Evolutionary conservation across 2,888 invertebrate species (phyloP).

Genomic region (Crossocerus cetratus): DNA sequence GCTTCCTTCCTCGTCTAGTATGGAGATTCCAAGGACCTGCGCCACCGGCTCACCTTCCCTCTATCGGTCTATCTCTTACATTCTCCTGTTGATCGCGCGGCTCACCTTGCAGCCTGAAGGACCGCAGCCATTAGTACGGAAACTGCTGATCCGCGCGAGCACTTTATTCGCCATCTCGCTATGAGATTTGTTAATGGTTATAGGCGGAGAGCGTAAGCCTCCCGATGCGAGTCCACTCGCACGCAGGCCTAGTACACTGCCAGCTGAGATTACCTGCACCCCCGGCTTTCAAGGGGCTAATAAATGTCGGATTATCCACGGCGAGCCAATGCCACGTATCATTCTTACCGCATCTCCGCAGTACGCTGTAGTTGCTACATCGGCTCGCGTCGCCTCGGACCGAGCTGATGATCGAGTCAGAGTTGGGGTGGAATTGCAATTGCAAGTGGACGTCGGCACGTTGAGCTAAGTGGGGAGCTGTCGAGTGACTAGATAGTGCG

Average conservation of each 20-base stretch:
- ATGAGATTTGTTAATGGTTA: constrained; percentile 69
- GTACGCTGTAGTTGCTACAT: background rate
- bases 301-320: constrained; percentile 66
- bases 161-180: constrained; percentile 64
- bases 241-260: constrained; percentile 33
- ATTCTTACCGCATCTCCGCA: constrained; percentile 45
- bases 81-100: background rate
- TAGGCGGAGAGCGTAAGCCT: constrained; percentile 32
- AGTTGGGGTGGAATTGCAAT: no score
- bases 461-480: no score
- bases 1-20: constrained; percentile 29
- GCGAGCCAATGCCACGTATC: constrained; percentile 52
- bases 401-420: no score
- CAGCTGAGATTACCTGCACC: constrained; percentile 62
- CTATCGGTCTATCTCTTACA: background rate
- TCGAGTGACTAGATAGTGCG: constrained; percentile 5
- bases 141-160: constrained; percentile 63
- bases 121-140: constrained; percentile 61
- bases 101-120: constrained; percentile 27
- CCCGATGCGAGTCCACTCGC: constrained; percentile 32
- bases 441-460: no score
- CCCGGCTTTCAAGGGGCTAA: constrained; percentile 56
- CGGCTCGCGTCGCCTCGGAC: no score
- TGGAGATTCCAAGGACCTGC: constrained; percentile 14
- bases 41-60: background rate